Evolutionary conservation across 2,797 vertebrate genomes (phyloP), one percentile per base, ranked within the genome.

Genomic region (Eremophila alpestris): DNA sequence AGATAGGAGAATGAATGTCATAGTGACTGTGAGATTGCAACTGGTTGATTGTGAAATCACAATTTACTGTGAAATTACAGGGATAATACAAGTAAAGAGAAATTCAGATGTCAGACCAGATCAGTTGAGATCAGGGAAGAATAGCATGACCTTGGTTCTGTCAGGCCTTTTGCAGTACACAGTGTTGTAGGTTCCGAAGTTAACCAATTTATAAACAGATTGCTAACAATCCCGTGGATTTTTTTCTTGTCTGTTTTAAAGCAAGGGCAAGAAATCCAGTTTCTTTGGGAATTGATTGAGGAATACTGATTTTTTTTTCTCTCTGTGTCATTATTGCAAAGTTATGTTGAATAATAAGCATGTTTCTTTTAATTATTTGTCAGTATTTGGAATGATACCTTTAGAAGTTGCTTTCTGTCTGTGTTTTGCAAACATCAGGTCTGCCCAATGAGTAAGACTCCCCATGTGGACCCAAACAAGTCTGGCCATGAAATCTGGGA

Each of bases 401-500:
- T 65, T 49, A 56, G 68, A 83, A 87, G 26, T 85, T 69, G 30
- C 76, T 94, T 85, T 79, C 45, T 95, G 16, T 12, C 0, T 96
- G 2, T 91, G 23, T 96, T 87, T 67, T 92, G 32, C 74, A 71
- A 96, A 65, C 54, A 59, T 63, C 97, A 99, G 99, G 98, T 99
- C 65, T 99, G 99, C 96, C 99, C 99, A 11, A 99, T 99, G 99
- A 99, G 98, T 97, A 97, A 98, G 45, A 99, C 99, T 56, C 99
- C 99, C 1, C 98, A 98, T 8, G 99, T 99, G 97, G 98, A 99
- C 96, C 98, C 99, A 74, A 97, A 94, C 95, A 99, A 99, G 96
- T 98, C 99, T 21, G 99, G 99, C 76, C 99, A 99, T 97, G 99
- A 99, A 97, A 97, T 99, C 95, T 99, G 99, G 99, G 99, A 99